Conservation (phyloP, 2,113 vertebrate species). For the Lathamus discolor region DNA sequence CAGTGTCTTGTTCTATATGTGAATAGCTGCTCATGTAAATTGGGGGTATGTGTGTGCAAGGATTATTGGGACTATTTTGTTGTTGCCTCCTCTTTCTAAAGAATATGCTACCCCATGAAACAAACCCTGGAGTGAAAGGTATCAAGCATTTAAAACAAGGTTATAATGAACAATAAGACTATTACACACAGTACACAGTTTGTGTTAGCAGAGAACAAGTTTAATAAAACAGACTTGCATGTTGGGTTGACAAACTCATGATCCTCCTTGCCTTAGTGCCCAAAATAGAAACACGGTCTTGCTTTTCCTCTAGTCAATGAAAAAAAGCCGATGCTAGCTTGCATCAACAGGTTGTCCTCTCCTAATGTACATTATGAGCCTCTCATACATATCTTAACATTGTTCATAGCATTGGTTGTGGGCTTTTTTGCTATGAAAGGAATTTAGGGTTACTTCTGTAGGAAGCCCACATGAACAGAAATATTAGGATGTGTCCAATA, state of each 20-base stretch:
- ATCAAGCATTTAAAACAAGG: not conserved
- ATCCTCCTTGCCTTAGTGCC: not conserved
- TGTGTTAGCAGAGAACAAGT: not conserved
- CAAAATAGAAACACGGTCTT: rapidly evolving
- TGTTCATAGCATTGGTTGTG: not conserved
- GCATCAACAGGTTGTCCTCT: not conserved
- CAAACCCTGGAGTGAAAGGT: not conserved
- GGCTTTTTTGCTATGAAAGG: not conserved
- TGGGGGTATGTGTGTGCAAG: not conserved
- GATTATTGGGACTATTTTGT: not conserved
- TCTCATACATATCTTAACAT: not conserved
- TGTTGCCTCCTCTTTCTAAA: not conserved
- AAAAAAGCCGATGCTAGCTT: not conserved
- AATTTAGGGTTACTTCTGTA: not conserved
- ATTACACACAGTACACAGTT: not conserved
- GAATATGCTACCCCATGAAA: not conserved
- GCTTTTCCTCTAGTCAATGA: not conserved
- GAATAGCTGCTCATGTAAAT: not conserved
- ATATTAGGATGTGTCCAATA: not conserved
- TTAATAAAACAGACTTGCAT: not conserved
- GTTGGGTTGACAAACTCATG: not conserved
- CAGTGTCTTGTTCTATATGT: not conserved
- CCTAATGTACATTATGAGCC: rapidly evolving
- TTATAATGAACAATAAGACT: not conserved
- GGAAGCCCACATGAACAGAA: not conserved